A percentile compares a stretch with the other conserved stretches of the same genome.
Conservation (phyloP, 2,113 vertebrate species). For the Typhlomys cinereus region DNA sequence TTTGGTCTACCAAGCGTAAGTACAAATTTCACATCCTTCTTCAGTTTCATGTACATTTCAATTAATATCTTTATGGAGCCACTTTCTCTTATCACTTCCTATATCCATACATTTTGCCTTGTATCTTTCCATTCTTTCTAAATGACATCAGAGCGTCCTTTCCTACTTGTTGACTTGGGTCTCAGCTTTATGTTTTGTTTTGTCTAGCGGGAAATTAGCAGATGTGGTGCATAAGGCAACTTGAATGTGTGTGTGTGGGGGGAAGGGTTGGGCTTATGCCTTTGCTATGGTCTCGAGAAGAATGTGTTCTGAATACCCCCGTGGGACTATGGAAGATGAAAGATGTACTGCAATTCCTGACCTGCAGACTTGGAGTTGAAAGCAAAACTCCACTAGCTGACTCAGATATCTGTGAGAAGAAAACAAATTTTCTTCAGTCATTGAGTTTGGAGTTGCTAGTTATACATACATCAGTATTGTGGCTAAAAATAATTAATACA, state of each 20-base stretch:
- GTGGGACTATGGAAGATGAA: slow-evolving; percentile 7
- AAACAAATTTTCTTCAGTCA: neutral
- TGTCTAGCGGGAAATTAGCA: slow-evolving; percentile 4
- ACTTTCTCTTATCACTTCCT: neutral
- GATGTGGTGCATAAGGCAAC: neutral
- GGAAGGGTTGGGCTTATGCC: neutral
- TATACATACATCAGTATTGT: slow-evolving; percentile 32
- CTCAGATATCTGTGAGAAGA: slow-evolving; percentile 21
- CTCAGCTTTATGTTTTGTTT: neutral
- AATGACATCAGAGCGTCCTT: neutral
- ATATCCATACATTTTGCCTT: neutral
- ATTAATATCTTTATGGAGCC: neutral
- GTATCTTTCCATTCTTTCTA: neutral
- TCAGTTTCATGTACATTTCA: slow-evolving; percentile 32
- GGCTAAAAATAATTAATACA: slow-evolving; percentile 46
- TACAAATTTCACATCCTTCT: neutral
- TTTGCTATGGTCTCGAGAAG: slow-evolving; percentile 2
- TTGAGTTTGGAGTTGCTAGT: slow-evolving; percentile 24
- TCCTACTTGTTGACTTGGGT: neutral
- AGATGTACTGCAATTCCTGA: neutral
- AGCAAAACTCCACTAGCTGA: slow-evolving; percentile 31
- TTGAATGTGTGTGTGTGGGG: neutral
- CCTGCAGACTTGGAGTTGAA: neutral
- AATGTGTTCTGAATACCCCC: neutral
- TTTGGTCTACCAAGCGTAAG: neutral